Conservation (phyloP, 2,797 vertebrate species). For the Paguma larvata region DNA sequence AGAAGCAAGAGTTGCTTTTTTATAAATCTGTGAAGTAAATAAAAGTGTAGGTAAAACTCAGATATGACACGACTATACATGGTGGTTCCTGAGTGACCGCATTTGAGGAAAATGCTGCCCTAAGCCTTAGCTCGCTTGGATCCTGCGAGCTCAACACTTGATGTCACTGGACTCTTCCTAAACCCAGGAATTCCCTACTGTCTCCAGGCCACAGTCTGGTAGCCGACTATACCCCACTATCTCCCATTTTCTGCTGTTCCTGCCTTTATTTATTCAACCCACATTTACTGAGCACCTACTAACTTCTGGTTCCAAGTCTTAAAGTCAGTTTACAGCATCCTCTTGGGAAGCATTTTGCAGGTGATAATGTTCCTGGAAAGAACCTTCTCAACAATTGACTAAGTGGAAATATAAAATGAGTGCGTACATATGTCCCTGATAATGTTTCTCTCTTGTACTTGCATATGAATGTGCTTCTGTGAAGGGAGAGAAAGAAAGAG, state of each 20-base stretch:
- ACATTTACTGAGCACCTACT: not conserved
- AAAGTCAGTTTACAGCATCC: not conserved
- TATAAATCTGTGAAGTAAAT: not conserved
- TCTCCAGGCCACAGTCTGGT: not conserved
- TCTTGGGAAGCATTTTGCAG: not conserved
- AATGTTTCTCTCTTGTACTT: not conserved
- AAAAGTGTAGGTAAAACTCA: not conserved
- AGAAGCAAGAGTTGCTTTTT: not conserved
- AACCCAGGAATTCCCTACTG: not conserved
- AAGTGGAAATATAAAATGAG: not conserved
- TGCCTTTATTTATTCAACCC: not conserved
- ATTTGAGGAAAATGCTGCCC: not conserved
- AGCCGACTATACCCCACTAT: not conserved
- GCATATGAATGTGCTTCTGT: not conserved
- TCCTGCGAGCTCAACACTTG: not conserved
- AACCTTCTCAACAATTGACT: not conserved
- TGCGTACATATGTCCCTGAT: fast-evolving
- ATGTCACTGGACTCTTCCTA: not conserved
- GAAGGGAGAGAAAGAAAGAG: not conserved
- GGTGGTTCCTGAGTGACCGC: not conserved
- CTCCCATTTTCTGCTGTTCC: not conserved
- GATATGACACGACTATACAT: not conserved
- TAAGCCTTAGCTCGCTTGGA: not conserved
- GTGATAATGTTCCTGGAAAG: not conserved
- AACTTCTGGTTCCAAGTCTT: not conserved